Evolutionary conservation across 2,888 invertebrate genomes (phyloP), one percentile per base, ranked within the genome.

Genomic region (Therioaphis trifolii): DNA sequence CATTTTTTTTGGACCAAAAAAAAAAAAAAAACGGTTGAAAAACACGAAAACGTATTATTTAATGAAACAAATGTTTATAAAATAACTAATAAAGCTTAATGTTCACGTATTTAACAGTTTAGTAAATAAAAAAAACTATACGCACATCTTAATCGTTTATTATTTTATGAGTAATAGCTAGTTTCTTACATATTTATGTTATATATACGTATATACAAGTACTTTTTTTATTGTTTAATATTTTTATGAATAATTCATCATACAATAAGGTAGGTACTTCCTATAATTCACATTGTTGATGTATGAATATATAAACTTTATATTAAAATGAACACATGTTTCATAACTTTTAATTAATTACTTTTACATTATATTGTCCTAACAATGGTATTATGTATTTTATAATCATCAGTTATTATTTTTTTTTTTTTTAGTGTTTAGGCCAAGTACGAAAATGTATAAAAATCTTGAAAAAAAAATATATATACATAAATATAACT

Each of bases 241-340:
- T 52, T 40, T 40, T 15, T 5, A 55, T 46, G 61, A 76, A 76
- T 61, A 61, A 76, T 76, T 76, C 14, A 61, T 76, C 27, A 61
- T 11, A 29, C 9, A 0, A 71, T 46, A 5, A 35, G 35, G 35
- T 35, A 35, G 7, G 35, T 76, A 24, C 15, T 52, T 18, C 2
- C 2, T 49, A n/a, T n/a, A n/a, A 29, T 49, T 63, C n/a, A 61
- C 4, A 49, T 43, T 49, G 5, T 29, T 63, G 3, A n/a, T 58
- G 21, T 29, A 46, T n/a, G 0, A 27, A 11, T 27, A n/a, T 29
- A 24, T 40, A 24, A 27, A 63, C 2, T n/a, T 7, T 43, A 58
- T 18, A 27, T 58, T 24, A 58, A 24, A 75, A 49, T 18, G 35
- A 35, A 63, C 35, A 21, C 15, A 14, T 35, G 49, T 66, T 77